phyloP scores from a whole-genome alignment of 92 coral and sea anemone genomes.

The Muricea muricata region DNA sequence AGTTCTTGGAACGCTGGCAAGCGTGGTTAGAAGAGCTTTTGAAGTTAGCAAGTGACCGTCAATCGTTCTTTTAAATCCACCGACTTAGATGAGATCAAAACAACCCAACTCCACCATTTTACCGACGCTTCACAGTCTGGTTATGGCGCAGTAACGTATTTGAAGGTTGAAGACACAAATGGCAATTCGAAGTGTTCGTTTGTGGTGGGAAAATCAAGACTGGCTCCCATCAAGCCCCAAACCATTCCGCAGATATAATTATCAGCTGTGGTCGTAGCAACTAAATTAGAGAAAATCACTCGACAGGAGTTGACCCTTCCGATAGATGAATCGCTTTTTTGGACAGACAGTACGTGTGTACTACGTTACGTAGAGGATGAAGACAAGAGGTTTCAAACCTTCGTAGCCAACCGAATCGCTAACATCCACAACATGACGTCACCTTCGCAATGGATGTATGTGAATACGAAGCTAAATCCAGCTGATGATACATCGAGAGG shows the following conservation, averaged over 20 bases:
- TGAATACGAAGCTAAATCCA: too few relatives aligned
- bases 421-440: constrained; percentile 55
- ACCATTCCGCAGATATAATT: constrained; percentile 14
- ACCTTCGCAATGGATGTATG: constrained; percentile 63
- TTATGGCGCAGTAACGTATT: constrained; percentile 48
- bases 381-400: too few relatives aligned
- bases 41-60: constrained; percentile 38
- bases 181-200: constrained; percentile 28
- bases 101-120: constrained; percentile 63
- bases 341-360: too few relatives aligned
- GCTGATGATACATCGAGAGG: constrained; percentile 76
- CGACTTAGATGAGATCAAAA: constrained; percentile 33
- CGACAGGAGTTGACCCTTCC: too few relatives aligned
- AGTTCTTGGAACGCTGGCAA: constrained; percentile 53
- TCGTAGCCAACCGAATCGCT: constrained; percentile 59
- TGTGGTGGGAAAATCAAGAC: too few relatives aligned
- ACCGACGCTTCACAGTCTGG: constrained; percentile 48
- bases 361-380: too few relatives aligned
- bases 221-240: constrained; percentile 24
- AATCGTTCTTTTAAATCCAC: constrained; percentile 57
- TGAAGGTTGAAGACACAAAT: constrained; percentile 9
- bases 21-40: constrained; percentile 56
- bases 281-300: too few relatives aligned
- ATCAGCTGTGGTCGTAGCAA: constrained; percentile 49
- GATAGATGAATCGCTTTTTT: too few relatives aligned